Evolutionary conservation across 2,113 vertebrate genomes (phyloP), one percentile per base, ranked within the genome.

Genomic region (Piliocolobus tephrosceles): DNA sequence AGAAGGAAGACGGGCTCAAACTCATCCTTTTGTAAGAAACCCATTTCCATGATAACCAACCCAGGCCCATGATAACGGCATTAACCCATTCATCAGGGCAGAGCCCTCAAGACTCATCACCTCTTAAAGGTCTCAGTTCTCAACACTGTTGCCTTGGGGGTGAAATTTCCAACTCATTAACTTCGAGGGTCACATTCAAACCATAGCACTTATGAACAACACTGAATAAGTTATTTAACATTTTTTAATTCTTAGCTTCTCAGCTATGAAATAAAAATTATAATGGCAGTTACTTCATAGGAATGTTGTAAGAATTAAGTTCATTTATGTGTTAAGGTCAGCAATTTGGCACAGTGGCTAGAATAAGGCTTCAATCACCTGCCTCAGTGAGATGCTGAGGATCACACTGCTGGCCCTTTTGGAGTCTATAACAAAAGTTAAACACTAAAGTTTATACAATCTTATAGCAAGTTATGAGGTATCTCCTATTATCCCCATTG

Each of bases 241-340:
- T 92, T 75, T 40, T 50, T 43, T 18, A 96, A 75, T 13, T 70
- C 50, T 58, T 84, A 32, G 23, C 58, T 96, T 88, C 90, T 96
- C 58, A 95, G 32, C 52, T 91, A 61, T 89, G 35, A 80, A 66
- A 81, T 86, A 22, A 97, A 96, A 89, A 80, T 85, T 93, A 68
- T 32, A 80, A 75, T 68, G 30, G 12, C 22, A 75, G 8, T 45
- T 87, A 82, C 35, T 73, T 91, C 47, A 47, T 17, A 88, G 22
- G 35, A 11, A 10, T 84, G 35, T 58, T 91, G 55, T 4, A 94
- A 93, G 90, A 93, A 76, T 70, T 86, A 35, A 82, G 10, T 72
- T 91, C 16, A 50, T 76, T 92, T 68, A n/a, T 27, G 2, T 40
- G 35, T 81, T 88, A 88, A 76, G 8, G 38, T 83, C 47, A 97